Conservation (phyloP, 2,888 invertebrate species). For the Melinopterus prodromus region DNA sequence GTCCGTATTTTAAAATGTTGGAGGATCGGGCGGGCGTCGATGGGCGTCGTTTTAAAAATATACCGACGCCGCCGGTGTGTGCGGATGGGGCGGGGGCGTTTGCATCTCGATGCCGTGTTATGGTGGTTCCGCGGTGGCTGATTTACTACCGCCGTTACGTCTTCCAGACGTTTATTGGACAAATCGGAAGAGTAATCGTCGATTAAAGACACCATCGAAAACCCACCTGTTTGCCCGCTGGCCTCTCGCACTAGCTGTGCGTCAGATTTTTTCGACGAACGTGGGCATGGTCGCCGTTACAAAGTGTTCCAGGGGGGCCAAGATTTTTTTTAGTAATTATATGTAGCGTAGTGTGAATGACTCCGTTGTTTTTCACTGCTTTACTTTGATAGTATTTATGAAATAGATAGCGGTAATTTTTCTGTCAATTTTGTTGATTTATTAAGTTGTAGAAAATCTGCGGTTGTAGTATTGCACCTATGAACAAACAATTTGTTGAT, state of each 20-base stretch:
- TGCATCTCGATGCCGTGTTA: not conserved
- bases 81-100: not conserved
- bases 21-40: not conserved
- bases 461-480: no score
- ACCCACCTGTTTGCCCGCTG: not conserved
- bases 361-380: no score
- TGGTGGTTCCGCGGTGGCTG: not conserved
- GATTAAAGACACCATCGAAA: not conserved
- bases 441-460: no score
- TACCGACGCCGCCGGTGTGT: not conserved
- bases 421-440: no score
- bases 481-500: no score
- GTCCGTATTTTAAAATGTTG: not conserved
- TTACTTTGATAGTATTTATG: no score
- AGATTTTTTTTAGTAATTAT: no score
- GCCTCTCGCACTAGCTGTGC: not conserved
- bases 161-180: not conserved
- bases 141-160: not conserved
- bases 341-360: no score
- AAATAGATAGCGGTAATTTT: no score
- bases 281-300: no score
- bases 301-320: no score
- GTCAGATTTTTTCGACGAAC: not conserved
- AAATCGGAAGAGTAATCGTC: not conserved
- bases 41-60: constrained; percentile 4